These are phyloP conservation scores for Colius striatus DNA, from an alignment of 2,113 vertebrate species.

Conservation along the genomic window DNA sequence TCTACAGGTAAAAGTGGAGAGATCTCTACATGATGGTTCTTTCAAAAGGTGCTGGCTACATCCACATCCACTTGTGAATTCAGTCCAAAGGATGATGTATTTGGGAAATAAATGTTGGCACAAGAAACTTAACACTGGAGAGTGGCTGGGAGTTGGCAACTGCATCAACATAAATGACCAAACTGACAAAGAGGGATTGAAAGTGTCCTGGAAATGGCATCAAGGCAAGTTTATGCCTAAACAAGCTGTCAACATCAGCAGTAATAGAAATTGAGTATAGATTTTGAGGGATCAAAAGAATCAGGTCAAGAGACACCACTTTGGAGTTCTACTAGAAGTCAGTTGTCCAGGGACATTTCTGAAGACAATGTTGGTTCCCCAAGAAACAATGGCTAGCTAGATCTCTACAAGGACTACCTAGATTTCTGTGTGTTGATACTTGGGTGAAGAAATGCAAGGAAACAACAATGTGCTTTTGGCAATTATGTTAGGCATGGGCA, in stretches of 20 bases:
- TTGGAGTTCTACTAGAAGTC: neutral
- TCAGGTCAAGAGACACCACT: neutral
- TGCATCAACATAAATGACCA: neutral
- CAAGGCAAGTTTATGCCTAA: neutral
- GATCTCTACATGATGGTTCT: neutral
- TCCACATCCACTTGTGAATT: neutral
- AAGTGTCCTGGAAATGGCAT: neutral
- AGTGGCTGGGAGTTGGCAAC: neutral
- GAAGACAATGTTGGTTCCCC: accelerated
- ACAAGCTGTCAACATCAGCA: neutral
- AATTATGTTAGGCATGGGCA: neutral
- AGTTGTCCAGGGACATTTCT: neutral
- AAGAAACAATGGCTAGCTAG: neutral
- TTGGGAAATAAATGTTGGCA: accelerated
- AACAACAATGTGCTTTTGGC: neutral
- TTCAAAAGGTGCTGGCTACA: neutral
- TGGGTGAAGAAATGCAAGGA: neutral
- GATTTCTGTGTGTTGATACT: neutral
- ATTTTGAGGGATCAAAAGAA: neutral
- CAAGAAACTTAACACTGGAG: neutral
- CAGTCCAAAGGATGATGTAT: neutral
- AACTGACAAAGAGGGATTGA: neutral
- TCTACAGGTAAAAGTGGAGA: neutral
- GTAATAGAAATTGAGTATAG: neutral
- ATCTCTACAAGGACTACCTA: neutral